Percentiles rank a stretch among this genome's conserved stretches.
These are phyloP conservation scores for Gallinago undulata DNA, from an alignment of 2,113 vertebrate genomes.

Conservation along the genomic window DNA sequence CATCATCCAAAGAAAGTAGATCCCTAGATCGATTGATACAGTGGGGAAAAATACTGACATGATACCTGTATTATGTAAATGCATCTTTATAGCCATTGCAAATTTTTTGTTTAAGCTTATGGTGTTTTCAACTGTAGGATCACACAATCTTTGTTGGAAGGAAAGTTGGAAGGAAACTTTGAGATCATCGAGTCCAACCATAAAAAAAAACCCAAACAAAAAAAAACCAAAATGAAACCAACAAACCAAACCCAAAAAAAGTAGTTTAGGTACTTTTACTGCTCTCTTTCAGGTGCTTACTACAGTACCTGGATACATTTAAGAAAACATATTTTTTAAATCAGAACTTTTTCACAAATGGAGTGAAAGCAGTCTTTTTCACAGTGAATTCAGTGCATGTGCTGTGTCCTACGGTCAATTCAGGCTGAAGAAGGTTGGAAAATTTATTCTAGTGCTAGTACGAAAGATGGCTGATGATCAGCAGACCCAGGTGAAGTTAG, in stretches of 20 bases:
- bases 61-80: neutral
- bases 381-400: neutral
- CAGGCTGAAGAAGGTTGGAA: neutral
- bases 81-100: neutral
- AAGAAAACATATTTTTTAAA: neutral
- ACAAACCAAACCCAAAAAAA: too few relatives aligned
- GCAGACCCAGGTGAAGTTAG: neutral
- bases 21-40: neutral
- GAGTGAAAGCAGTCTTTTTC: neutral
- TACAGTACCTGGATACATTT: neutral
- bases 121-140: neutral
- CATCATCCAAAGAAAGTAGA: neutral
- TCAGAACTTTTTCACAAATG: neutral
- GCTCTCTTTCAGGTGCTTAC: neutral
- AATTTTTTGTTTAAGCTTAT: neutral
- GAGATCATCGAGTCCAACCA: too few relatives aligned
- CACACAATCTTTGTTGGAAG: too few relatives aligned
- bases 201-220: too few relatives aligned
- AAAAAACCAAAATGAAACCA: too few relatives aligned
- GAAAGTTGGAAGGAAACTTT: too few relatives aligned
- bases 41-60: neutral
- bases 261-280: neutral
- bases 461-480: neutral
- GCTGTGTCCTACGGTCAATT: neutral
- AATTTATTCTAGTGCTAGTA: neutral